phyloP scores from a whole-genome alignment of 1,140 invertebrate species.

The Akabosia matsudoensis region DNA sequence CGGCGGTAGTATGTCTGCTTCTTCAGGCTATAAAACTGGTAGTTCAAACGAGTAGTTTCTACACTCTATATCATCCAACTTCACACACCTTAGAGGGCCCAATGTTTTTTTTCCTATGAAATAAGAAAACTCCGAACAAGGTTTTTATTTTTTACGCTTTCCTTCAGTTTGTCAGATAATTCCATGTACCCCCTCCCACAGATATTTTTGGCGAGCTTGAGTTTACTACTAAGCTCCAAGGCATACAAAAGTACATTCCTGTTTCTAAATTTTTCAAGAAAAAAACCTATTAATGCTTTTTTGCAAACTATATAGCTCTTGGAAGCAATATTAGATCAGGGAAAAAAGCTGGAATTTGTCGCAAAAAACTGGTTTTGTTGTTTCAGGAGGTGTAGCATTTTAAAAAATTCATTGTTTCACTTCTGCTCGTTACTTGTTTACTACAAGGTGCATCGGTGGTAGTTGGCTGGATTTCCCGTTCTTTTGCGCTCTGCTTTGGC shows the following conservation, averaged over 20 bases:
- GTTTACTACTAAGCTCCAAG: too few relatives aligned
- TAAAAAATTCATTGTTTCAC: background rate
- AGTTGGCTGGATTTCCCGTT: too few relatives aligned
- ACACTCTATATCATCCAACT: too few relatives aligned
- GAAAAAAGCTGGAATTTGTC: background rate
- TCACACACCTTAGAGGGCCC: too few relatives aligned
- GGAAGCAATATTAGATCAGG: too few relatives aligned
- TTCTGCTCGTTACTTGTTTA: background rate
- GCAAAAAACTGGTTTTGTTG: background rate
- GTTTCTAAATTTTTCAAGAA: background rate
- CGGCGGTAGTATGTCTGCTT: background rate
- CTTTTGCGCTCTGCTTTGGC: too few relatives aligned
- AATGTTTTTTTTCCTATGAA: too few relatives aligned
- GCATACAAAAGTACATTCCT: background rate
- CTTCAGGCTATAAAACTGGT: background rate
- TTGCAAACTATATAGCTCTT: background rate
- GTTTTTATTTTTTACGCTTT: too few relatives aligned
- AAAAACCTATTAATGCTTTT: background rate
- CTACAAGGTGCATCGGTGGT: too few relatives aligned
- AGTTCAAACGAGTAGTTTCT: too few relatives aligned
- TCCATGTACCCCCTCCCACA: background rate
- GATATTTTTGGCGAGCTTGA: background rate
- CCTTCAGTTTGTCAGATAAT: background rate
- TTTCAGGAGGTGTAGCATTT: background rate
- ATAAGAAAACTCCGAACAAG: too few relatives aligned